Conservation (phyloP, 2,797 vertebrate species). For the Xerus rutilus region DNA sequence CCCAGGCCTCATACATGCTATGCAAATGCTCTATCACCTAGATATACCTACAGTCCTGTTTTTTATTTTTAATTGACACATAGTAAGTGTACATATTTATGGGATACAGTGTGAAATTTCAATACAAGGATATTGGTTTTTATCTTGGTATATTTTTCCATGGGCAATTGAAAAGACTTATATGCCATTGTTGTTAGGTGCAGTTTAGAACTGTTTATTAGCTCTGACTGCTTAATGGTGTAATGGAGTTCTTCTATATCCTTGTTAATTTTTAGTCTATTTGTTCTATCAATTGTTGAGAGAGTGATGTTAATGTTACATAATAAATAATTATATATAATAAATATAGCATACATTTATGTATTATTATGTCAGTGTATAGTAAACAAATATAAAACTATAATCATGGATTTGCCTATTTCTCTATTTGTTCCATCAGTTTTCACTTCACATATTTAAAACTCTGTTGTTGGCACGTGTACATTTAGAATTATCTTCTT, state of each 20-base stretch:
- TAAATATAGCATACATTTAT: not conserved
- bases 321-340: not conserved
- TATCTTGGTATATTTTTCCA: not conserved
- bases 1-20: too few species aligned
- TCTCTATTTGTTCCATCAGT: not conserved
- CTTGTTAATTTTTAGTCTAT: not conserved
- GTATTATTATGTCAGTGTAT: not conserved
- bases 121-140: too few species aligned
- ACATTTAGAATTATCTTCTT: not conserved
- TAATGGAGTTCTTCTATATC: not conserved
- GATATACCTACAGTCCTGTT: too few species aligned
- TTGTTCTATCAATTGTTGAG: not conserved
- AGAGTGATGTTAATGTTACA: not conserved
- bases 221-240: not conserved
- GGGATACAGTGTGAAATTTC: too few species aligned
- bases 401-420: not conserved
- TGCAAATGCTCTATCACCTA: too few species aligned
- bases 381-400: not conserved
- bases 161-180: not conserved
- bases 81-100: too few species aligned
- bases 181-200: not conserved
- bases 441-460: not conserved
- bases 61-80: too few species aligned
- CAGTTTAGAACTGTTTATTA: not conserved
- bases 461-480: not conserved